Evolutionary conservation across 2,113 vertebrate genomes (phyloP).

Genomic region (Sapajus apella): DNA sequence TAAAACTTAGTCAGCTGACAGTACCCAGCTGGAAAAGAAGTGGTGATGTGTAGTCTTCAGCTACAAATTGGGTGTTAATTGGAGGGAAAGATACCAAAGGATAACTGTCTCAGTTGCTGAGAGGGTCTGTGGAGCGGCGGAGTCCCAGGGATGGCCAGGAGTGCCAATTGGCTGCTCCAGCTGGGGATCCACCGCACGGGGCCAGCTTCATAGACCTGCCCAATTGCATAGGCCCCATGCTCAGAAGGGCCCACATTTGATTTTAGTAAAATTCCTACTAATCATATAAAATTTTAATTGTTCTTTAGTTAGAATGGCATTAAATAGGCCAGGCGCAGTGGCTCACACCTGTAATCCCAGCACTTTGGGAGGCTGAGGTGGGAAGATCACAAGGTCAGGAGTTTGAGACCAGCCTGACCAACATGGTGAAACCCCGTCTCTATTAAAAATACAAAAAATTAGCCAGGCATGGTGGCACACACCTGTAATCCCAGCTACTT

Average conservation of each 20-base stretch:
- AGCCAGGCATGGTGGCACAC: no score
- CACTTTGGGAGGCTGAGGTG: no score
- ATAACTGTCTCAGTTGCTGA: neutral
- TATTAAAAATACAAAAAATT: no score
- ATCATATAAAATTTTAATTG: neutral
- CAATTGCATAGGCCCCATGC: neutral
- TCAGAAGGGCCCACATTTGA: neutral
- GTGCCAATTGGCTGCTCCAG: no score
- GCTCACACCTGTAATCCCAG: no score
- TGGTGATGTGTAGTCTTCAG: neutral
- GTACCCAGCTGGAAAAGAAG: neutral
- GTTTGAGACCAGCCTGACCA: no score
- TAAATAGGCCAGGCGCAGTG: neutral
- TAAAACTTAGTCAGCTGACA: neutral
- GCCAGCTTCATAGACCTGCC: neutral
- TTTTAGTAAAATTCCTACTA: neutral
- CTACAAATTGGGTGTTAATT: neutral
- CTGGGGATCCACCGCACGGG: neutral
- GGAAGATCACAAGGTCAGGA: no score
- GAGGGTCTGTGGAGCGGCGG: neutral
- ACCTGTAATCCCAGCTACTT: no score
- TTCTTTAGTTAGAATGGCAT: neutral
- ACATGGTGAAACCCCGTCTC: no score
- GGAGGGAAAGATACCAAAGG: neutral
- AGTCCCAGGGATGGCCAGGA: neutral